These are phyloP conservation scores for Halisarca cf. caerulea DNA, from an alignment of 37 sponge, comb jelly and placozoan species.

Conservation along the genomic window DNA sequence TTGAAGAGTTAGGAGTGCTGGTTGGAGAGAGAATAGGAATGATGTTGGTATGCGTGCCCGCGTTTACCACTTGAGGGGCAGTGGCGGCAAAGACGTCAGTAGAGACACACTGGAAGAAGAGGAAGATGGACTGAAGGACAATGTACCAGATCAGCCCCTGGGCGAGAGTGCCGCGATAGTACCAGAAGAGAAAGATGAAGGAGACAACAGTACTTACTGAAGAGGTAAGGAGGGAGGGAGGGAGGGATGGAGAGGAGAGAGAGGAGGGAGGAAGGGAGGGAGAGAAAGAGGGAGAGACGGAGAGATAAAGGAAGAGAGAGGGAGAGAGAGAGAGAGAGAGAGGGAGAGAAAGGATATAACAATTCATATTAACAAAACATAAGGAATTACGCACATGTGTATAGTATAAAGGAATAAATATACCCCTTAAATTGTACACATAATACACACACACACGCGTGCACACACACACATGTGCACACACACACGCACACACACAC, in stretches of 20 bases:
- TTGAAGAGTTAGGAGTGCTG: background rate
- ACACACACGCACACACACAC: background rate
- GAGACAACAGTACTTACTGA: slow-evolving; percentile 36
- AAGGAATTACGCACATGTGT: background rate
- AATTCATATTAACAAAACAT: background rate
- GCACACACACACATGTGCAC: background rate
- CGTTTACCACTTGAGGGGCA: too few species aligned
- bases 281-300: background rate
- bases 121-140: slow-evolving; percentile 66
- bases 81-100: slow-evolving; percentile 68
- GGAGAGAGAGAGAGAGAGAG: background rate
- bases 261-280: background rate
- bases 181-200: slow-evolving; percentile 58
- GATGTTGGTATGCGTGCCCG: background rate
- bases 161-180: slow-evolving; percentile 46
- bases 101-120: slow-evolving; percentile 72
- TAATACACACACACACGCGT: too few species aligned
- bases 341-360: slow-evolving; percentile 1
- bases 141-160: slow-evolving; percentile 67
- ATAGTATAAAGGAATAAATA: background rate
- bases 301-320: background rate
- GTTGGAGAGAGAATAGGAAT: background rate
- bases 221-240: background rate
- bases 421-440: background rate
- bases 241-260: slow-evolving; percentile 55